Percentiles rank a stretch among this genome's conserved stretches.
These are phyloP conservation scores for Himantopus leucocephalus DNA, from an alignment of 2,113 vertebrate genomes.

Conservation along the genomic window DNA sequence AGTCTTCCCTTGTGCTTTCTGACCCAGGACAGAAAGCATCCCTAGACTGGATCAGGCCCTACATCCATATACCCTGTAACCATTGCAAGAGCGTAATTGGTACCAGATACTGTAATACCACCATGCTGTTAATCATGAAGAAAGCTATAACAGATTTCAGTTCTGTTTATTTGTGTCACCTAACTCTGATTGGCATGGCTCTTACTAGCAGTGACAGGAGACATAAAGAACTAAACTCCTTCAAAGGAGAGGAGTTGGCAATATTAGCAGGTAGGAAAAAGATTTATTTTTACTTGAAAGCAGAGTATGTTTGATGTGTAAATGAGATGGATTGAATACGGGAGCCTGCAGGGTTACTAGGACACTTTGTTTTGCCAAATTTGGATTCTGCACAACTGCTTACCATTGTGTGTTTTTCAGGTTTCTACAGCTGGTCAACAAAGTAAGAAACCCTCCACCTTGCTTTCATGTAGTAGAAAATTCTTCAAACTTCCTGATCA, in stretches of 20 bases:
- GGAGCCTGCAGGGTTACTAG: neutral
- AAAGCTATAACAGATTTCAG: neutral
- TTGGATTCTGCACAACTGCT: neutral
- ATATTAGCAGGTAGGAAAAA: neutral
- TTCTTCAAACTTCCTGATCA: slow-evolving; percentile 79
- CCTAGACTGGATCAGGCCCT: neutral
- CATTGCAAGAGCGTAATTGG: neutral
- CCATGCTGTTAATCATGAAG: neutral
- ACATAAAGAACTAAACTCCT: neutral
- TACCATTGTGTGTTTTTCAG: slow-evolving; percentile 65
- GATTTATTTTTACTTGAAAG: neutral
- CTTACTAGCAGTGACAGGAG: neutral
- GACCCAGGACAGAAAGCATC: neutral
- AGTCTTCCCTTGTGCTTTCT: neutral
- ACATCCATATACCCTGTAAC: neutral
- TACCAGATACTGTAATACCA: neutral
- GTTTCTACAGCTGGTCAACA: slow-evolving; percentile 91
- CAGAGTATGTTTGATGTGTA: neutral
- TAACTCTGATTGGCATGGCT: neutral
- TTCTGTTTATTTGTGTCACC: neutral
- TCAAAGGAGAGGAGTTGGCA: neutral
- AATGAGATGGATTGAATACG: neutral
- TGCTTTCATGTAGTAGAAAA: slow-evolving; percentile 91
- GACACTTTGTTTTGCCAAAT: neutral
- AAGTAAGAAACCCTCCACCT: slow-evolving; percentile 88